Base-by-base conservation (phyloP, 2,113 vertebrate species). In the Odontesthes bonariensis region DNA sequence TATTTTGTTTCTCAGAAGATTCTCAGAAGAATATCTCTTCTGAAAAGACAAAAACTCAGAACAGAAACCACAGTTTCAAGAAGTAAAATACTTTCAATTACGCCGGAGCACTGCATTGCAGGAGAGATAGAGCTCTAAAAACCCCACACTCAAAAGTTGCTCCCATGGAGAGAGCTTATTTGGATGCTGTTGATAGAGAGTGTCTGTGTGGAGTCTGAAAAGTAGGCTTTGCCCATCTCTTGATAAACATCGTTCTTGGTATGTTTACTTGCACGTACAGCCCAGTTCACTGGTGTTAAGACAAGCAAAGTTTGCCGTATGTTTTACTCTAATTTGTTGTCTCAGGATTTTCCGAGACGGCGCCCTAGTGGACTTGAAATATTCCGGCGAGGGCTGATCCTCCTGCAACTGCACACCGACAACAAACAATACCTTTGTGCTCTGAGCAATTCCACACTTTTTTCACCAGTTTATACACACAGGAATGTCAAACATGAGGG, bases 171-270 rank as follows among this genome's bases (percentile, higher is more conserved):
- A 53, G 56, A 74, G 69, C 65, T 82, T 57, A 79, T 86, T 82
- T 81, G 60, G 52, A 83, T 81, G 22, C 79, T 74, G 58, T 57
- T 82, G 75, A 77, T 51, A 27, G 14, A 67, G 42, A 52, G 61
- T 53, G 72, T 51, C 40, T 62, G 66, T 44, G 49, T 46, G 73
- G 47, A 44, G 66, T 77, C 73, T 77, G 61, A 66, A 66, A 81
- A 82, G 73, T 46, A 75, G 38, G 47, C 12, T 68, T 75, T 56
- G 44, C 19, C 31, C 10, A 35, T 51, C n/a, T 71, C 40, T 0
- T 23, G 55, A 79, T 76, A 70, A 40, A 69, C 72, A 57, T 38
- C 38, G 58, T 23, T 74, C 73, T 54, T 12, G n/a, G 9, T 10
- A 20, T 62, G 31, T 75, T 73, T 53, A 67, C 51, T 61, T 56